Conservation (phyloP, 1,140 invertebrate genomes). For the Asbolus verrucosus region DNA sequence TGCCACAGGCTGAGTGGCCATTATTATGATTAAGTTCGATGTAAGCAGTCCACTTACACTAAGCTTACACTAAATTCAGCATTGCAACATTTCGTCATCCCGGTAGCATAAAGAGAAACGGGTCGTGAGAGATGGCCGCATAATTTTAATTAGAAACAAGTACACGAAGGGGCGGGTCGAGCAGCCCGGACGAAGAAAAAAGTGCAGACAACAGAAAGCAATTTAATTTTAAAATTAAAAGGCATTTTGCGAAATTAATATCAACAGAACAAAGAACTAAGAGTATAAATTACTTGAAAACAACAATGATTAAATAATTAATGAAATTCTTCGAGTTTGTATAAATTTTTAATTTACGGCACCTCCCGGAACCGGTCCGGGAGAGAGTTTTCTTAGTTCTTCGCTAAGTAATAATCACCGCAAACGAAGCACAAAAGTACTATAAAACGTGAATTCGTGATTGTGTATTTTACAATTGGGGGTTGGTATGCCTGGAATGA, state of each 20-base stretch:
- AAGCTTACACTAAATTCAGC: no score
- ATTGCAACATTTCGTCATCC: no score
- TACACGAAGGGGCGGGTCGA: background rate
- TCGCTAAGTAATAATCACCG: constrained; percentile 56
- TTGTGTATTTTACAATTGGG: constrained; percentile 61
- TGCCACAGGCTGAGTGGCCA: constrained; percentile 7
- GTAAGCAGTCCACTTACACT: no score
- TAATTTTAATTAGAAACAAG: constrained; percentile 33
- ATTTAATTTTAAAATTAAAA: constrained; percentile 48
- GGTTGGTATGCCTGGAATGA: constrained; percentile 57
- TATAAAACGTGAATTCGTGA: constrained; percentile 58
- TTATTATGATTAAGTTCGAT: constrained; percentile 27
- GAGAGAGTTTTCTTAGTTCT: constrained; percentile 43
- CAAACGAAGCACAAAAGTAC: constrained; percentile 54
- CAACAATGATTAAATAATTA: constrained; percentile 61
- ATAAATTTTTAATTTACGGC: constrained; percentile 52
- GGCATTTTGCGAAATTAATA: constrained; percentile 50
- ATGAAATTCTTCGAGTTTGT: constrained; percentile 60
- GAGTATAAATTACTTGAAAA: constrained; percentile 49
- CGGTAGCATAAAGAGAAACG: no score
- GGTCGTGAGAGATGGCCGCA: background rate
- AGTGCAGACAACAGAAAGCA: constrained; percentile 41
- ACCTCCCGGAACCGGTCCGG: constrained; percentile 48
- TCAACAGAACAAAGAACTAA: constrained; percentile 47
- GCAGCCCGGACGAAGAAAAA: no score